A percentile compares a stretch with the other conserved stretches of the same genome.
Evolutionary conservation across 2,113 vertebrate genomes (phyloP).

Genomic region (Fulmarus glacialis): DNA sequence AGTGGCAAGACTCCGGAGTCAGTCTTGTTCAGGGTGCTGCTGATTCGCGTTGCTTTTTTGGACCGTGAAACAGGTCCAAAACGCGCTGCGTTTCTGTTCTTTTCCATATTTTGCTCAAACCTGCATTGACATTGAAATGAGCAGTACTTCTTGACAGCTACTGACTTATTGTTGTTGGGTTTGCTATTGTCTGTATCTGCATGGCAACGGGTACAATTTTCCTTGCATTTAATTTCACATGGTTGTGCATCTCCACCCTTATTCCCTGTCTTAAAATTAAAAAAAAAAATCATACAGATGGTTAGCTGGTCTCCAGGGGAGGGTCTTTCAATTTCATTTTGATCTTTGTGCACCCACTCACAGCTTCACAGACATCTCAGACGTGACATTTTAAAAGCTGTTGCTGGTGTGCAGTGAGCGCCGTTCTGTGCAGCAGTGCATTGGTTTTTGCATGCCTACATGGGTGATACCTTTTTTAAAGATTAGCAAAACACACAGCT

Average conservation of each 20-base stretch:
- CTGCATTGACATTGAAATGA: accelerated
- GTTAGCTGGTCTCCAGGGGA: background rate
- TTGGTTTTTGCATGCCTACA: background rate
- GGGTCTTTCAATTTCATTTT: too few species aligned
- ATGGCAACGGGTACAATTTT: background rate
- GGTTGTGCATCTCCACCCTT: background rate
- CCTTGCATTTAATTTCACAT: background rate
- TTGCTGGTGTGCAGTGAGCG: background rate
- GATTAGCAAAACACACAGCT: background rate
- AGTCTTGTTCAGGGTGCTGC: background rate
- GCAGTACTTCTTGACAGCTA: background rate
- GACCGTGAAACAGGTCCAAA: too few species aligned
- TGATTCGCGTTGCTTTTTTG: background rate
- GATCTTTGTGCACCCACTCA: background rate
- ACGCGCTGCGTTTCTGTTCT: background rate
- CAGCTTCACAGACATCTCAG: background rate
- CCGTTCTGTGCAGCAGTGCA: accelerated
- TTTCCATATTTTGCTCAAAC: background rate
- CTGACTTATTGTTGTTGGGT: background rate
- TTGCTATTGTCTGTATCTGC: background rate
- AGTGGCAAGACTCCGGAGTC: background rate
- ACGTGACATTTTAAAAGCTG: accelerated
- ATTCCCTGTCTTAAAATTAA: background rate
- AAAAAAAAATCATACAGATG: background rate
- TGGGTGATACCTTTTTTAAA: background rate